Base-by-base conservation (phyloP, 2,797 vertebrate genomes). In the Acanthiza pusilla region DNA sequence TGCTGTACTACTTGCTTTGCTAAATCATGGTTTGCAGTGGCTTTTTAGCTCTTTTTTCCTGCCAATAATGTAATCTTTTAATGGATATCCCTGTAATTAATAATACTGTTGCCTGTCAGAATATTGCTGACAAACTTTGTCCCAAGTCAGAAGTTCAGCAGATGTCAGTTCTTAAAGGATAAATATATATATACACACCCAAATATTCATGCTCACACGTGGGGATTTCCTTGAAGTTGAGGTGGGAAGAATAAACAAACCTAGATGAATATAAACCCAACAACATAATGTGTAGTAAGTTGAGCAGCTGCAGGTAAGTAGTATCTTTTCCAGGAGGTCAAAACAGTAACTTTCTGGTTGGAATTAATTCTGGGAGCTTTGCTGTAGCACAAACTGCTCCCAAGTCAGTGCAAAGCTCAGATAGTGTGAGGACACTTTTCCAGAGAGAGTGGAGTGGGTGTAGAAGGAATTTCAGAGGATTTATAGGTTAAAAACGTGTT, bases 281-380 rank as follows among this genome's bases (percentile, higher is more conserved):
- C 63, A 40, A 47, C 36, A 22, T 48, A 9, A 32, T 89, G 12
- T 70, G 9, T 62, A 17, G 38, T 77, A 86, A 83, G 40, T 57
- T n/a, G n/a, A n/a, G n/a, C n/a, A n/a, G n/a, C n/a, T n/a, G 75
- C 71, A 82, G 95, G 84, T 94, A 94, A 97, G 95, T 94, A 32
- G 22, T 29, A 38, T 8, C 48, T 94, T 76, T 87, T 67, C 55
- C 61, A 80, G 36, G 75, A 92, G n/a, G 20, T 42, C n/a, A 61
- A 75, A 72, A 60, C 15, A 77, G 11, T 70, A 43, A n/a, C 30
- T 79, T 91, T 19, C 34, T 71, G 43, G 34, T 80, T 43, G 61
- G 53, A 63, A 61, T 53, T 45, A 72, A 19, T 32, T 65, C 54
- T 29, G 50, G 32, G 74, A n/a, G 38, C 48, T 93, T 62, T 76